Evolutionary conservation across 2,888 invertebrate genomes (phyloP).

Genomic region (Silvanus unidentatus): DNA sequence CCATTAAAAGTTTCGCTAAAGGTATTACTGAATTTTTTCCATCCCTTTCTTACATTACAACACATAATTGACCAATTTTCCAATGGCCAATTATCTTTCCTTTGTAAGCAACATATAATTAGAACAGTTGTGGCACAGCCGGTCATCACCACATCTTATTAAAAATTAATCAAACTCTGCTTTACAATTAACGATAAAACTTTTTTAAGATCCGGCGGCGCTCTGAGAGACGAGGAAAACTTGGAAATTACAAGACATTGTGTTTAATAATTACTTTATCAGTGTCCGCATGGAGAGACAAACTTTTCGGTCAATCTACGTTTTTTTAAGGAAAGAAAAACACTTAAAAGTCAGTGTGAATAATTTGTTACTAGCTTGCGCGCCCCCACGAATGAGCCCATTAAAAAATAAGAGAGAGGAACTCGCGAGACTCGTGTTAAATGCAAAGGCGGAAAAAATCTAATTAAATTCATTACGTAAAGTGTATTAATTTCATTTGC

Average conservation of each 20-base stretch:
- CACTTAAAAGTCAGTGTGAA: no score
- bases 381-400: constrained; percentile 15
- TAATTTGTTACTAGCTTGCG: no score
- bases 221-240: no score
- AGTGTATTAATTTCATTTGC: constrained; percentile 28
- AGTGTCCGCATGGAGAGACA: no score
- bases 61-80: constrained; percentile 33
- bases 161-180: constrained; percentile 41
- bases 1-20: no score
- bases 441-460: no score
- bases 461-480: no score
- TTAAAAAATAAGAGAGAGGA: constrained; percentile 8
- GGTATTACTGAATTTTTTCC: no score
- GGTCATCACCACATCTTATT: constrained; percentile 38
- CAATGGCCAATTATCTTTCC: constrained; percentile 29
- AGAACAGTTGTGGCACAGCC: constrained; percentile 40
- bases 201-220: no score
- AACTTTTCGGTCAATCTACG: no score
- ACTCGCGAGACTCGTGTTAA: constrained; percentile 10
- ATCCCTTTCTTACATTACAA: constrained; percentile 25
- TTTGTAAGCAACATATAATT: constrained; percentile 34
- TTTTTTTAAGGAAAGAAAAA: no score
- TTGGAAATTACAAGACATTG: constrained; percentile 20
- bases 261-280: no score
- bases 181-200: constrained; percentile 35